Evolutionary conservation across 1,140 invertebrate genomes (phyloP), one percentile per base, ranked within the genome.

Genomic region (Arion vulgaris): DNA sequence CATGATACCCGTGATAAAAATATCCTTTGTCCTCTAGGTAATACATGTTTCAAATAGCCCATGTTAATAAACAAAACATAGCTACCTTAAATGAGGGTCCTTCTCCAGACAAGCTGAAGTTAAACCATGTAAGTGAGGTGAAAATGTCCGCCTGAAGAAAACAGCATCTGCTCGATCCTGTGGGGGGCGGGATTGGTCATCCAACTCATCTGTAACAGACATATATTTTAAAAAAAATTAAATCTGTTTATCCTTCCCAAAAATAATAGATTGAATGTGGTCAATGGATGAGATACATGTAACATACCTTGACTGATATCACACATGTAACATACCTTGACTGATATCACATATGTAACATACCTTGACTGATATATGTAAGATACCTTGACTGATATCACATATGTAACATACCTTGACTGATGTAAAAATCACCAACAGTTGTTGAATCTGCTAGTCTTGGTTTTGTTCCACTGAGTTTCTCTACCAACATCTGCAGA

Each of bases 401-500:
- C n/a, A n/a, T n/a, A n/a, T n/a, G n/a, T 57, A 68, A 53, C 76
- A 38, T 49, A 86, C 84, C 82, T 81, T 94, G 93, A 84, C 94
- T 93, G 80, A 93, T 91, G 71, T 93, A 90, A 53, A 93, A 92
- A 17, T 93, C 93, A 49, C 93, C 91, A 86, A 95, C 94, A 1
- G 96, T 96, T 23, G 95, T 95, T 85, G 94, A 94, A 92, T 97
- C 96, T 39, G 97, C 92, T 81, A 97, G 92, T 79, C 95, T 94
- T 34, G 96, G 96, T 19, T 94, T 94, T 86, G 94, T 95, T 23
- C 96, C 96, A 79, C 95, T 94, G 17, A 98, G 94, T 93, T 98
- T 98, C 92, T 97, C 96, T 4, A 96, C 95, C 72, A 97, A 93
- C 96, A 98, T 97, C 86, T 92, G 83, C 45, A 90, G 86, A 85